phyloP scores from a whole-genome alignment of 2,113 vertebrate species.

The Cisticola juncidis region DNA sequence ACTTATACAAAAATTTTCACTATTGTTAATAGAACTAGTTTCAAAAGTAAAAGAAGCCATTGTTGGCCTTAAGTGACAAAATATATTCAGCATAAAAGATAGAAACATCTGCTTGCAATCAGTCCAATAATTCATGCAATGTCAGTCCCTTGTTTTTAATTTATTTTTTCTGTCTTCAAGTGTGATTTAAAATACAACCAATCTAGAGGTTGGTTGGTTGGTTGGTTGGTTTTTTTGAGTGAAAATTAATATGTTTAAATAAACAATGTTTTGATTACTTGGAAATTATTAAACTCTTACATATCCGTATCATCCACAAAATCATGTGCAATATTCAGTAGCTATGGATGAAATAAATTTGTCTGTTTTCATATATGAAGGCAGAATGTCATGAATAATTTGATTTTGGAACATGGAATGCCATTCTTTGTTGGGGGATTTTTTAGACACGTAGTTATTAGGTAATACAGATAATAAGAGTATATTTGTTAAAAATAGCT shows the following conservation, averaged over 20 bases:
- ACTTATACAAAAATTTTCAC: not conserved
- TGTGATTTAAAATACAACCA: not conserved
- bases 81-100: not conserved
- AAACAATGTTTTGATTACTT: not conserved
- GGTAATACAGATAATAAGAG: not conserved
- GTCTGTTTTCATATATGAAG: not conserved
- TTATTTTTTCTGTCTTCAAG: not conserved
- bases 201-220: not conserved
- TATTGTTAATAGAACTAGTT: not conserved
- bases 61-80: not conserved
- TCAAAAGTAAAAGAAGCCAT: not conserved
- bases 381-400: not conserved
- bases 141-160: not conserved
- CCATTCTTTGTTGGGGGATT: not conserved
- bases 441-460: not conserved
- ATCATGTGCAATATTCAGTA: not conserved
- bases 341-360: not conserved
- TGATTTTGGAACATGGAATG: not conserved
- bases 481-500: not conserved
- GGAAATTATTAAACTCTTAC: not conserved
- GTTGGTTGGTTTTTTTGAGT: not conserved
- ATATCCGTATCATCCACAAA: not conserved
- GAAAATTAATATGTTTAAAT: not conserved
- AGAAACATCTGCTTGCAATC: fast-evolving
- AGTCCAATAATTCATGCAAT: too few relatives aligned